Percentiles rank a stretch among this genome's conserved stretches.
phyloP scores from a whole-genome alignment of 2,797 vertebrate species.

The Paratrypauchen microcephalus region DNA sequence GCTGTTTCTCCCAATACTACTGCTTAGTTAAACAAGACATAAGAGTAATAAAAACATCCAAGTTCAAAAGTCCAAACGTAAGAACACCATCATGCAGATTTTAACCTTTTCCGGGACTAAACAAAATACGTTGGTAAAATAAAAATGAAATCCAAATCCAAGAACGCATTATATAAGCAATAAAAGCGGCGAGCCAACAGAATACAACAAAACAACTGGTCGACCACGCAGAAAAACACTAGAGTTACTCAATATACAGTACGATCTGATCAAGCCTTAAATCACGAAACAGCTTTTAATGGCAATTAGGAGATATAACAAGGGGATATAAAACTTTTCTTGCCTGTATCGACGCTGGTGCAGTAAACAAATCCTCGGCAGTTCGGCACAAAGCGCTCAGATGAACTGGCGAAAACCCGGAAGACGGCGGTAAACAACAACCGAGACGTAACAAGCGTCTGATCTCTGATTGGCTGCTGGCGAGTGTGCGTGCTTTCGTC shows the following conservation, averaged over 20 bases:
- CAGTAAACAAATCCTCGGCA: not conserved
- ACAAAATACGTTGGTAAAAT: too few relatives aligned
- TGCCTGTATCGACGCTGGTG: slow-evolving; percentile 32
- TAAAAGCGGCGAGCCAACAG: too few relatives aligned
- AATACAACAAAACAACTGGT: too few relatives aligned
- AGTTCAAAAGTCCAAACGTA: too few relatives aligned
- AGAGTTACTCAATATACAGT: not conserved
- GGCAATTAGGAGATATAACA: not conserved
- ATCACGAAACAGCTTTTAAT: not conserved
- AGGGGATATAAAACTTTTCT: not conserved
- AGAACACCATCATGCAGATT: too few relatives aligned
- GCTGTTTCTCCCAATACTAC: not conserved
- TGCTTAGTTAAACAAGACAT: not conserved
- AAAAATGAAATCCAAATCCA: too few relatives aligned
- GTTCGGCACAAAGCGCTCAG: not conserved
- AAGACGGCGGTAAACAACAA: slow-evolving; percentile 21
- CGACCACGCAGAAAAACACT: not conserved
- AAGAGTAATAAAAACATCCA: not conserved
- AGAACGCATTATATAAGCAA: not conserved
- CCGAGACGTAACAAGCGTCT: slow-evolving; percentile 23
- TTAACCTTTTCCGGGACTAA: too few relatives aligned
- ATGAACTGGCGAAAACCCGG: not conserved
- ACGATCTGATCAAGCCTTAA: not conserved
- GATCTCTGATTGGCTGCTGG: slow-evolving; percentile 4
- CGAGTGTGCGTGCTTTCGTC: not conserved